Percentiles rank a stretch among this genome's conserved stretches.
Evolutionary conservation across 2,888 invertebrate genomes (phyloP).

Genomic region (Trichogramma evanescens): DNA sequence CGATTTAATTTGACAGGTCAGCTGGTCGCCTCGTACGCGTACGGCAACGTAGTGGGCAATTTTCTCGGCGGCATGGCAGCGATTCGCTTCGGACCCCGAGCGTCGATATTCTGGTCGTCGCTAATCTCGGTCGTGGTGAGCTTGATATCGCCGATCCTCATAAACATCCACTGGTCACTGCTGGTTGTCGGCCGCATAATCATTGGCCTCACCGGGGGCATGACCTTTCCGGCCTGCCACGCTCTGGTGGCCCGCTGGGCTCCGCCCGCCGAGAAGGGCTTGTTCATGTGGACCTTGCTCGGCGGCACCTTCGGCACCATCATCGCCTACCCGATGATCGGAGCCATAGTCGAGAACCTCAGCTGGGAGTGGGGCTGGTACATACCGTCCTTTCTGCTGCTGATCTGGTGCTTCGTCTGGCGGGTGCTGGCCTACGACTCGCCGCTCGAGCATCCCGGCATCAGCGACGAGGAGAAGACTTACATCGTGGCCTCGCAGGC

Average conservation of each 20-base stretch:
- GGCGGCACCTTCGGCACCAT: constrained; percentile 69
- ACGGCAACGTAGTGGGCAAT: constrained; percentile 40
- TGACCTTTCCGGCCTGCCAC: constrained; percentile 59
- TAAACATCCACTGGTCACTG: constrained; percentile 33
- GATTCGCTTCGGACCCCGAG: constrained; percentile 33
- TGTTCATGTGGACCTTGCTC: constrained; percentile 65
- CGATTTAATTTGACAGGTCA: constrained; percentile 27
- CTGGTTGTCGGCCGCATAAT: constrained; percentile 30
- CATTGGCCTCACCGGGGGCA: constrained; percentile 48
- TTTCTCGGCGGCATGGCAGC: constrained; percentile 36
- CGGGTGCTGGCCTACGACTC: constrained; percentile 59
- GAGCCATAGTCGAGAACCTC: constrained; percentile 55
- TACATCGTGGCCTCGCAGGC: constrained; percentile 51
- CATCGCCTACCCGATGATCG: constrained; percentile 62
- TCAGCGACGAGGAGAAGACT: constrained; percentile 56
- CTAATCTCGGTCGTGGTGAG: constrained; percentile 29
- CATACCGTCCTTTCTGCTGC: constrained; percentile 53
- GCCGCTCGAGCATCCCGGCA: constrained; percentile 58
- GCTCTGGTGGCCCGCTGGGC: constrained; percentile 65
- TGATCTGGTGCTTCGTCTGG: constrained; percentile 56
- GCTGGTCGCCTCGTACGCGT: constrained; percentile 35
- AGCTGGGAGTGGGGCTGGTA: constrained; percentile 68
- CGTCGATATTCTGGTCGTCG: constrained; percentile 36
- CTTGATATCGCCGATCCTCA: constrained; percentile 32
- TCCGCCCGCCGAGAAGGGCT: constrained; percentile 67